A percentile compares a stretch with the other conserved stretches of the same genome.
Evolutionary conservation across 2,797 vertebrate genomes (phyloP).

Genomic region (Carapus acus): DNA sequence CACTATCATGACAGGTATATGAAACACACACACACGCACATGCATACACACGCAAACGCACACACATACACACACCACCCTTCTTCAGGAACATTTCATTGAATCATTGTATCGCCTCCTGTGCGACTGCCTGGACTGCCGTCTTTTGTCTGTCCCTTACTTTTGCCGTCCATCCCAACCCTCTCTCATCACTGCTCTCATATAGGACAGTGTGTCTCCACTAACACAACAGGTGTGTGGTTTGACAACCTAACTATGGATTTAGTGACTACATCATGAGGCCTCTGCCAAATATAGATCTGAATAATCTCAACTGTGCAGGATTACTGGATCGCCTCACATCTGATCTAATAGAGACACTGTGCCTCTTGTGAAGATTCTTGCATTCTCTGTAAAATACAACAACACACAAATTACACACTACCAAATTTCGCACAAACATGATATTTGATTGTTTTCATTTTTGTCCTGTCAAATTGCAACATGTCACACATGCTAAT

Average conservation of each 20-base stretch:
- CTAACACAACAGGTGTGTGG: constrained; percentile 64
- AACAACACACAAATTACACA: background rate
- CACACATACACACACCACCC: background rate
- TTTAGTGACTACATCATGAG: constrained; percentile 47
- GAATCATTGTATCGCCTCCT: constrained; percentile 2
- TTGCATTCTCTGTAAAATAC: too few relatives aligned
- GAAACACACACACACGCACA: too few relatives aligned
- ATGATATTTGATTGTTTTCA: too few relatives aligned
- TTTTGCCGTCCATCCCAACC: constrained; percentile 12
- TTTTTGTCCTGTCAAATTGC: too few relatives aligned
- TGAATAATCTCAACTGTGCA: constrained; percentile 19
- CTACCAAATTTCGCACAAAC: background rate
- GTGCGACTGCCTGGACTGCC: background rate
- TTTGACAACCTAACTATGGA: constrained; percentile 45
- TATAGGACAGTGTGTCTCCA: constrained; percentile 28
- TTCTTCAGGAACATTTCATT: constrained; percentile 1
- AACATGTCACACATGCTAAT: too few relatives aligned
- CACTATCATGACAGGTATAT: background rate
- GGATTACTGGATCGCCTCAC: constrained; percentile 35
- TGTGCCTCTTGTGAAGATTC: too few relatives aligned
- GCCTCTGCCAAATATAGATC: constrained; percentile 58
- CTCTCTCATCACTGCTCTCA: constrained; percentile 50
- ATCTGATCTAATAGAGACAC: constrained; percentile 1
- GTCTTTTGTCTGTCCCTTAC: background rate
- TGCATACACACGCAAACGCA: too few relatives aligned